phyloP scores from a whole-genome alignment of 2,113 vertebrate genomes.

The Mesocricetus auratus region DNA sequence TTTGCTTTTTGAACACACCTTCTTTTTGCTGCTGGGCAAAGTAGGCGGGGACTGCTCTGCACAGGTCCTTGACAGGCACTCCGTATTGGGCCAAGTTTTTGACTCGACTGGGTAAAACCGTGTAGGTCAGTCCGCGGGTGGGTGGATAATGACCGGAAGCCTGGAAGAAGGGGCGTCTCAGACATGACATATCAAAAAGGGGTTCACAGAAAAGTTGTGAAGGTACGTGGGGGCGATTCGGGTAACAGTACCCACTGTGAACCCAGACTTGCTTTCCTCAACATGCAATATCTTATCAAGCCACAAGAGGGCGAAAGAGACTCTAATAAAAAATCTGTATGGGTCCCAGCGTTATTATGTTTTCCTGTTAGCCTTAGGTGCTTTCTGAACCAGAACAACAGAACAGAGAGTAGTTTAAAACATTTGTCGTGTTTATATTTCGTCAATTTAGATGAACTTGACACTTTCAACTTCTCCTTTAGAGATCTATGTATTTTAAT shows the following conservation, averaged over 20 bases:
- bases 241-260: background rate
- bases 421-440: background rate
- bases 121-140: constrained; percentile 65
- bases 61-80: constrained; percentile 65
- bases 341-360: background rate
- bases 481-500: background rate
- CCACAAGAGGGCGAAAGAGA: constrained; percentile 54
- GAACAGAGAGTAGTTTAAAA: background rate
- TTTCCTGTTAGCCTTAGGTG: background rate
- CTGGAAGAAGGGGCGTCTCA: constrained; percentile 4
- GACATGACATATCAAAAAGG: background rate
- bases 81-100: constrained; percentile 76
- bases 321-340: constrained; percentile 30
- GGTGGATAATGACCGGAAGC: constrained; percentile 23
- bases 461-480: background rate
- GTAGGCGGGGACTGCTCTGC: constrained; percentile 70
- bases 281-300: background rate
- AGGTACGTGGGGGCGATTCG: accelerated
- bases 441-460: background rate
- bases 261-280: background rate
- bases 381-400: background rate
- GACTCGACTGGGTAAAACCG: constrained; percentile 59
- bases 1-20: constrained; percentile 55
- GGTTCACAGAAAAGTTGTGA: background rate
- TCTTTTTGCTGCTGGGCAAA: constrained; percentile 63